phyloP scores from a whole-genome alignment of 2,797 vertebrate species.

The Chelonia mydas region DNA sequence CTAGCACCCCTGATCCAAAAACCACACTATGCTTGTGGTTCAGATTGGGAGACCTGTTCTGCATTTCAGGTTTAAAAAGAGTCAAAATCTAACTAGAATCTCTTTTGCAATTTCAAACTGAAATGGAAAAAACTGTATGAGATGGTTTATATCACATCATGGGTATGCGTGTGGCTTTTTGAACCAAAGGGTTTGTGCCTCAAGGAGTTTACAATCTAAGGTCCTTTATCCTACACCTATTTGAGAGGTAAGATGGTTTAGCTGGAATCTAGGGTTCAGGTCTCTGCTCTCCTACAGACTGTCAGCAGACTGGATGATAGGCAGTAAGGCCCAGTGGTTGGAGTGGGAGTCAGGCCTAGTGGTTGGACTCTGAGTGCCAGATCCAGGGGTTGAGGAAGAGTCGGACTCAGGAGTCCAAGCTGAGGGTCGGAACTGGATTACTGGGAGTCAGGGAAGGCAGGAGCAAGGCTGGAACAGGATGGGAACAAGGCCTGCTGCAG shows the following conservation, averaged over 20 bases:
- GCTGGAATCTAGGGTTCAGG: background rate
- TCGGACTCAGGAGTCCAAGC: no score
- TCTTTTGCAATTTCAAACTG: background rate
- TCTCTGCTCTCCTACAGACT: no score
- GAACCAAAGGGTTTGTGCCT: background rate
- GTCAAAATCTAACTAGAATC: background rate
- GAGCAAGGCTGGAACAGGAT: no score
- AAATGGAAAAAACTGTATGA: background rate
- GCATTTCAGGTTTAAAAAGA: background rate
- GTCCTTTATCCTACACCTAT: background rate
- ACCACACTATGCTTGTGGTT: background rate
- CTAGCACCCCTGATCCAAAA: background rate
- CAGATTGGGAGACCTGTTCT: background rate
- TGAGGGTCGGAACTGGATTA: no score
- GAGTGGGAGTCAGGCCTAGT: no score
- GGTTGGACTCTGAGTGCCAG: no score
- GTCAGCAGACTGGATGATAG: no score
- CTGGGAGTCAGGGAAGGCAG: no score
- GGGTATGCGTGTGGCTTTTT: background rate
- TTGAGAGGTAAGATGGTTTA: rapidly evolving
- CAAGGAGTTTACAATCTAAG: background rate
- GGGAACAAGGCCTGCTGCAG: no score
- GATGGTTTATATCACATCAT: background rate
- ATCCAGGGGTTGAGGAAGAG: no score
- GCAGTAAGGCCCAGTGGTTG: no score